A percentile compares a stretch with the other conserved stretches of the same genome.
Conservation (phyloP, 2,113 vertebrate species). For the Sarotherodon lohbergeri region DNA sequence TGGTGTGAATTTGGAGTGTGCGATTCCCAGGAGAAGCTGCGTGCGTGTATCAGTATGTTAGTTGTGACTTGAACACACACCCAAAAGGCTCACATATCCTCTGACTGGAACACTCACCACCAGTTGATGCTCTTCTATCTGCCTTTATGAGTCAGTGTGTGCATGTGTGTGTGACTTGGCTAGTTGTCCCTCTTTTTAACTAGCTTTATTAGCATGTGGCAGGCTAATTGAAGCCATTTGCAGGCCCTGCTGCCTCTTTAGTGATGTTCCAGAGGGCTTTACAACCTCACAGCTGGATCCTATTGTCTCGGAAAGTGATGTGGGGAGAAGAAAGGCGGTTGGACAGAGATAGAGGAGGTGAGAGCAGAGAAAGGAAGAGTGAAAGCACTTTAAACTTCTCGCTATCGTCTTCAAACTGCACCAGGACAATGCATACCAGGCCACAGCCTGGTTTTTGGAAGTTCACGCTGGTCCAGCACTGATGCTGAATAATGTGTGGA, state of each 20-base stretch:
- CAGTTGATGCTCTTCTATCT: neutral
- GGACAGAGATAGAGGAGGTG: slow-evolving; percentile 34
- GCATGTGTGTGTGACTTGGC: slow-evolving; percentile 31
- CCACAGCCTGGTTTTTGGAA: slow-evolving; percentile 7
- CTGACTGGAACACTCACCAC: neutral
- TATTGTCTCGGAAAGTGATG: slow-evolving; percentile 55
- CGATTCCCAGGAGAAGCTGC: neutral
- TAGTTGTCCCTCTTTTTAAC: slow-evolving; percentile 44
- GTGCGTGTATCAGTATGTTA: neutral
- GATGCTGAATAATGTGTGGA: slow-evolving; percentile 47
- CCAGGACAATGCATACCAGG: slow-evolving; percentile 17
- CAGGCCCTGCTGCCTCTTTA: slow-evolving; percentile 49
- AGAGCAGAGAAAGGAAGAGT: slow-evolving; percentile 33
- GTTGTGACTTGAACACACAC: neutral
- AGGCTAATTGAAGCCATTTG: slow-evolving; percentile 74
- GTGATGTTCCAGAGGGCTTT: slow-evolving; percentile 65
- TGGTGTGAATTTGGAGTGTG: neutral
- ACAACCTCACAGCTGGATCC: slow-evolving; percentile 69
- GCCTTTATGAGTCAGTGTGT: slow-evolving; percentile 4
- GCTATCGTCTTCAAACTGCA: slow-evolving; percentile 31
- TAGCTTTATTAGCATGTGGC: slow-evolving; percentile 65
- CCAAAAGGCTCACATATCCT: neutral
- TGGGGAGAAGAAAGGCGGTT: slow-evolving; percentile 25
- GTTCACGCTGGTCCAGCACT: slow-evolving; percentile 16
- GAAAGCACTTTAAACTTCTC: slow-evolving; percentile 38